Evolutionary conservation across 35 echinoderm and acorn worm genomes (phyloP), one percentile per base, ranked within the genome.

Genomic region (Heliocidaris erythrogramma): DNA sequence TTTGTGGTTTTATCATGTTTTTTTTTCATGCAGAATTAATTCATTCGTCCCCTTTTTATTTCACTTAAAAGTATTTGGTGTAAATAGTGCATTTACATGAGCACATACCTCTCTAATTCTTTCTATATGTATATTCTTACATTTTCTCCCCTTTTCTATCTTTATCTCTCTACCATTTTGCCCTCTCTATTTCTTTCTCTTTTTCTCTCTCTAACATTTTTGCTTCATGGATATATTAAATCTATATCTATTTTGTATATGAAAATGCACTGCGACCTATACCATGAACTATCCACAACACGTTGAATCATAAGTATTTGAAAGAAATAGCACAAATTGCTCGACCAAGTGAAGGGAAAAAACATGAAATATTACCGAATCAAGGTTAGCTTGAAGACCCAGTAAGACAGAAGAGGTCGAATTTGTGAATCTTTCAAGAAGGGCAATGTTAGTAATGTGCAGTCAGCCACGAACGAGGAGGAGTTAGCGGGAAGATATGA

Each of bases 341-440:
- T 18, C 65, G 65, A 78, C 65, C 65, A 78, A 78, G 65, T 78
- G 21, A 78, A 78, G 65, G 65, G 27, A 78, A 71, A 42, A 78
- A 78, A 78, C 65, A 78, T 78, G 65, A 78, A 78, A 78, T 78
- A 78, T 78, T 78, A 78, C 65, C 65, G n/a, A 78, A 78, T 78
- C 65, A 78, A 78, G 65, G 65, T 78, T 78, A 78, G 18, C 65
- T 21, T 7, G 65, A 78, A 78, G 65, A 24, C 18, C 65, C 27
- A 78, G 61, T 24, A 17, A 71, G 61, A 71, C 16, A 71, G 18
- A 78, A 78, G 65, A 78, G 65, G 65, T 78, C 65, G 7, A 0
- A 24, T n/a, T 78, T n/a, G 65, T 78, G 87, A 89, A 89, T 89
- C 12, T 89, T 47, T 89, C 31, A 89, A 47, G 87, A 89, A 89